Base-by-base conservation (phyloP, 2,888 invertebrate species). In the Eupsilia transversa region DNA sequence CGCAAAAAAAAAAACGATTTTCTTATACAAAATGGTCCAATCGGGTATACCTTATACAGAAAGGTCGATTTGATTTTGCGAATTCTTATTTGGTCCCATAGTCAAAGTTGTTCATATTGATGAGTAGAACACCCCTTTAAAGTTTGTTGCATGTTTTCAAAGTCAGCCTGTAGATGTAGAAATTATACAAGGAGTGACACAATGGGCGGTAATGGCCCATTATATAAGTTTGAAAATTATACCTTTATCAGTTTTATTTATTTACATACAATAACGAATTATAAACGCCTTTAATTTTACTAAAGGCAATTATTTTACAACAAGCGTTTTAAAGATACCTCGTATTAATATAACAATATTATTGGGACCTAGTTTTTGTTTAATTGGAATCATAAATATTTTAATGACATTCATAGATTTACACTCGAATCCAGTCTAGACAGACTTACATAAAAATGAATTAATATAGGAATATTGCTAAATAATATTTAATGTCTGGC, bases 341-440 rank as follows among this genome's bases (percentile, higher is more conserved):
- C 6, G 3, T 33, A 20, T 41, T 41, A 20, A 35, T 63, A 63
- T 63, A 63, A 43, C 67, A 54, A 41, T 41, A 46, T 9, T 41
- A 46, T 27, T 43, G 43, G 5, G 10, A 49, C 7, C 10, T 3
- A 67, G n/a, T 46, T n/a, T 17, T 38, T n/a, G n/a, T 52, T 20
- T 38, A 17, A 7, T 57, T 60, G 14, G 30, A 9, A 54, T 64
- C 38, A 35, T 65, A 41, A 72, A 68, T 79, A 72, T 72, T 43
- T 64, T 49, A 73, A 68, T 68, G 27, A 72, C 59, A 59, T 69
- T 63, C 68, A 69, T 59, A 54, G n/a, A 46, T 41, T 68, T 41
- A 65, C 33, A 46, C 27, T 64, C 14, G 9, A 54, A 68, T 49
- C 23, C n/a, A 46, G 54, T 73, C 41, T 68, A 73, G 52, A 57